Conservation (phyloP, 2,113 vertebrate species). For the Lathamus discolor region DNA sequence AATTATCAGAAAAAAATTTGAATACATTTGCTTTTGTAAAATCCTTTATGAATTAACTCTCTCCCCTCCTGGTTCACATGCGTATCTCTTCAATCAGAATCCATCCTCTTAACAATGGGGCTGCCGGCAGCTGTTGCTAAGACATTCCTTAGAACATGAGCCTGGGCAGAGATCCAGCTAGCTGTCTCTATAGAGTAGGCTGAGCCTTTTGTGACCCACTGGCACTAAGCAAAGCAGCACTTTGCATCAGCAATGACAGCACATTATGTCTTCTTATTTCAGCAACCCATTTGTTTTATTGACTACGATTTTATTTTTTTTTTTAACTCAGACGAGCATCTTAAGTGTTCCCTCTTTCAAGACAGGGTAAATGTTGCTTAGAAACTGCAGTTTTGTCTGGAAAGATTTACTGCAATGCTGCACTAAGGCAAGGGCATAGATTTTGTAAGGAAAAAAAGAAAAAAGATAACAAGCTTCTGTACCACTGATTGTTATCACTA, state of each 20-base stretch:
- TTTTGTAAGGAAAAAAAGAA: background rate
- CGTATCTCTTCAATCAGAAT: background rate
- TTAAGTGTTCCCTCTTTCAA: background rate
- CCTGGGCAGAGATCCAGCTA: slow-evolving; percentile 52
- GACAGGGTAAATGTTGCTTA: slow-evolving; percentile 34
- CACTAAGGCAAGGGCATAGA: background rate
- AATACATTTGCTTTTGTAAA: slow-evolving; percentile 1
- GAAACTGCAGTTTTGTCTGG: slow-evolving; percentile 20
- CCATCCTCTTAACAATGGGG: slow-evolving; percentile 15
- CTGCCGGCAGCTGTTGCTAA: slow-evolving; percentile 59
- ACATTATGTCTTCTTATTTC: background rate
- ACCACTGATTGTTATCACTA: background rate
- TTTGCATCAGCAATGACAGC: slow-evolving; percentile 5
- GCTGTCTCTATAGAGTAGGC: slow-evolving; percentile 23
- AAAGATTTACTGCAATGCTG: slow-evolving; percentile 39
- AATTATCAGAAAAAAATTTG: background rate
- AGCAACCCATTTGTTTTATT: background rate
- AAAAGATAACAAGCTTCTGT: background rate
- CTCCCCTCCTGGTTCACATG: background rate
- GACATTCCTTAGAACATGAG: slow-evolving; percentile 58
- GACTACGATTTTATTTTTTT: background rate
- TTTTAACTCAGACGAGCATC: background rate
- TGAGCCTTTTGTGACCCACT: slow-evolving; percentile 54
- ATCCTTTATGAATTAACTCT: slow-evolving; percentile 29
- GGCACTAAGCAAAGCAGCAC: slow-evolving; percentile 2